Evolutionary conservation across 2,113 vertebrate genomes (phyloP).

Genomic region (Zeus faber): DNA sequence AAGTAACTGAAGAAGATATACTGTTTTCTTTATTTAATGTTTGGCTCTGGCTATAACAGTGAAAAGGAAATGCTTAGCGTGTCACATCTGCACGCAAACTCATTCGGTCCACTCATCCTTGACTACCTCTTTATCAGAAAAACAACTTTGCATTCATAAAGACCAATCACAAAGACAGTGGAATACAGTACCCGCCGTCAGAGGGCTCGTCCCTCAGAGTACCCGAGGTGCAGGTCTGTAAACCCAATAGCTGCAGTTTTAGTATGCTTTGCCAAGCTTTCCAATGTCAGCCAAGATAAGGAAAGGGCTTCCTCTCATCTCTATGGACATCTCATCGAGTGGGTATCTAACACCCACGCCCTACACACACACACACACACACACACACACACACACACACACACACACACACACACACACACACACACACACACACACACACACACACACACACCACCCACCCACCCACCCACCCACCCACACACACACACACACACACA

Average conservation of each 20-base stretch:
- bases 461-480: too few species aligned
- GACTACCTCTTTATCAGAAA: too few species aligned
- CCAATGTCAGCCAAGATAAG: slow-evolving; percentile 72
- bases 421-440: slow-evolving; percentile 2
- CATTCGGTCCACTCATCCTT: too few species aligned
- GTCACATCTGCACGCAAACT: too few species aligned
- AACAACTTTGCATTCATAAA: neutral
- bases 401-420: slow-evolving; percentile 16
- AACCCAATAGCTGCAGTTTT: slow-evolving; percentile 19
- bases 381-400: neutral
- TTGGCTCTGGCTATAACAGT: too few species aligned
- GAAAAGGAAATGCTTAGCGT: too few species aligned
- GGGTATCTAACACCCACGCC: slow-evolving; percentile 63
- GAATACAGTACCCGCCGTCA: too few species aligned
- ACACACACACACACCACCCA: too few species aligned
- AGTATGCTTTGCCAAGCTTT: slow-evolving; percentile 38
- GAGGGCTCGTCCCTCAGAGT: too few species aligned
- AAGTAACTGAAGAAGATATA: too few species aligned
- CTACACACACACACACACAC: neutral
- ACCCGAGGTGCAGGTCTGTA: neutral
- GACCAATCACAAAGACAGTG: too few species aligned
- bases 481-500: neutral
- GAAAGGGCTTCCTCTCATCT: slow-evolving; percentile 68
- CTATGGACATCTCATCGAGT: slow-evolving; percentile 65
- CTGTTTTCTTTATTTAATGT: too few species aligned